Conservation (phyloP, 2,797 vertebrate species). For the Takifugu ocellatus region DNA sequence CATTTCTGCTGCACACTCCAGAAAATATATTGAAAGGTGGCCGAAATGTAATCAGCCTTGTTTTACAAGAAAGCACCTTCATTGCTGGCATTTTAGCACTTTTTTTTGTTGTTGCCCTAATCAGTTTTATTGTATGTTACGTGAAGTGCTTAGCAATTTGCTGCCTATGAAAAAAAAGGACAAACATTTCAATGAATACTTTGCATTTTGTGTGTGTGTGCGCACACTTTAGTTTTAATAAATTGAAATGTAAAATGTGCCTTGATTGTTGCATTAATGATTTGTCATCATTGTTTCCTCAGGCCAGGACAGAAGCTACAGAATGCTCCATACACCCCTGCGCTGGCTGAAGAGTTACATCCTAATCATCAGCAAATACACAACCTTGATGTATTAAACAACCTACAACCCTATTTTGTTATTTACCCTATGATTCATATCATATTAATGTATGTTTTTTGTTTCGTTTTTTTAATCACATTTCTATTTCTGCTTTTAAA, state of each 20-base stretch:
- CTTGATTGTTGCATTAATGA: constrained; percentile 50
- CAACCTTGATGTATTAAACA: too few species aligned
- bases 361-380: neutral
- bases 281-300: constrained; percentile 36
- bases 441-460: too few species aligned
- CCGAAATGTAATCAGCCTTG: neutral
- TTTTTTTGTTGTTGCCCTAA: constrained; percentile 2
- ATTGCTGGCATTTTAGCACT: too few species aligned
- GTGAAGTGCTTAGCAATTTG: neutral
- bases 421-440: too few species aligned
- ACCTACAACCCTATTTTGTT: too few species aligned
- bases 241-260: too few species aligned
- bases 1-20: constrained; percentile 31
- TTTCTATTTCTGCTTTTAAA: too few species aligned
- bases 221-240: too few species aligned
- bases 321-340: constrained; percentile 11
- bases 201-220: neutral
- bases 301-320: constrained; percentile 37
- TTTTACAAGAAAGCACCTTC: too few species aligned
- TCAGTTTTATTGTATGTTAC: constrained; percentile 18
- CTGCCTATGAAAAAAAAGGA: neutral
- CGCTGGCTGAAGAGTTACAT: neutral
- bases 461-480: too few species aligned
- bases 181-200: too few species aligned
- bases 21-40: constrained; percentile 19